Conservation (phyloP, 2,113 vertebrate species). For the human (Homo sapiens) region DNA sequence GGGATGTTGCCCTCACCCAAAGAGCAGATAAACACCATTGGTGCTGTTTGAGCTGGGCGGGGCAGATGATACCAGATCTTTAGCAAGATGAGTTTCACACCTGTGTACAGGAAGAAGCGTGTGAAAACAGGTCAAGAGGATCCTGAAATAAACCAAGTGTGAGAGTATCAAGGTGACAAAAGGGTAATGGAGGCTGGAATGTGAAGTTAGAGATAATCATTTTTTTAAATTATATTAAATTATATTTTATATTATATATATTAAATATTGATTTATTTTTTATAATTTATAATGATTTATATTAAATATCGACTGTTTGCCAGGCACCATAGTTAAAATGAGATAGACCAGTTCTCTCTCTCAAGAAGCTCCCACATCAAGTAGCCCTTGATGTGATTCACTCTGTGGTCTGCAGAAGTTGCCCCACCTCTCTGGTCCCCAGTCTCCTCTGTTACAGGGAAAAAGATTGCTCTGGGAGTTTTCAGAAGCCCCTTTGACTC, state of each 20-base stretch:
- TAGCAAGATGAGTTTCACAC: neutral
- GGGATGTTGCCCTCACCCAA: neutral
- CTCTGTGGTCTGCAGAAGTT: neutral
- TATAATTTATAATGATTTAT: neutral
- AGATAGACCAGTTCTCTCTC: neutral
- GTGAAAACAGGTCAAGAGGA: neutral
- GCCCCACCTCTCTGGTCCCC: neutral
- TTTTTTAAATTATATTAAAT: neutral
- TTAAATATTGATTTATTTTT: no score
- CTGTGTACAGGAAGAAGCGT: neutral
- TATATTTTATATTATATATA: no score
- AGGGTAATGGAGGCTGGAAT: neutral
- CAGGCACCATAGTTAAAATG: neutral
- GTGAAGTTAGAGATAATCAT: neutral
- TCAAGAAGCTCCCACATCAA: neutral
- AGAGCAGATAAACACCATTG: accelerated
- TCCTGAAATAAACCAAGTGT: neutral
- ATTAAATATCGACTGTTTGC: no score
- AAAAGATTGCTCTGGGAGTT: neutral
- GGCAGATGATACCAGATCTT: neutral
- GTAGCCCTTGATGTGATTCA: accelerated
- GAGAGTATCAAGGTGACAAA: neutral
- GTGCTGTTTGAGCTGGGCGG: neutral
- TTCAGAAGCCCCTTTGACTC: neutral
- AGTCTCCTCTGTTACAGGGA: neutral